These are phyloP conservation scores for Pachypeltis micranthus DNA, from an alignment of 1,140 invertebrate genomes.

Conservation along the genomic window DNA sequence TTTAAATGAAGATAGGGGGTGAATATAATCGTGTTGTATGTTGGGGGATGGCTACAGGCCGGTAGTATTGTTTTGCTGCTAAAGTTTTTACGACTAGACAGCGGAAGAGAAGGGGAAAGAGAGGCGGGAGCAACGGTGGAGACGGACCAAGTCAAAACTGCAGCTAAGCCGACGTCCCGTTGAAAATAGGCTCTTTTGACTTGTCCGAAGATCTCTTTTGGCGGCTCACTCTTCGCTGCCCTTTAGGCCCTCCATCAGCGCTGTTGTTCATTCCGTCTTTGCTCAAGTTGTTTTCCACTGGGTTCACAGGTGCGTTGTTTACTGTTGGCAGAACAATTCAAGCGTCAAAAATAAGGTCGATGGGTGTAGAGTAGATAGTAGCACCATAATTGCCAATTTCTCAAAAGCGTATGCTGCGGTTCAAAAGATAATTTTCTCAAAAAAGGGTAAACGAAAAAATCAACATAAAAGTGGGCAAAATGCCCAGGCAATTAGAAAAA, in stretches of 20 bases:
- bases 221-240: background rate
- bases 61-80: constrained; percentile 1
- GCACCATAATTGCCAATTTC: no score
- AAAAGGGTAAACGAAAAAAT: no score
- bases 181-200: constrained; percentile 15
- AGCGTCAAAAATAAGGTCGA: background rate
- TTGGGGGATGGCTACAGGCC: background rate
- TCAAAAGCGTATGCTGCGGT: no score
- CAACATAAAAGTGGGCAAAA: no score
- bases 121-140: background rate
- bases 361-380: no score
- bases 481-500: no score
- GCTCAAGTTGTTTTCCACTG: constrained; percentile 15
- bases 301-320: background rate
- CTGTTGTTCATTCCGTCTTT: constrained; percentile 17
- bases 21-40: background rate
- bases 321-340: background rate
- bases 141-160: no score
- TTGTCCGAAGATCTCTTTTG: constrained; percentile 2
- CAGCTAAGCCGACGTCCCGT: constrained; percentile 13
- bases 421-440: no score
- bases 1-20: background rate
- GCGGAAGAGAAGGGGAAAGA: background rate
- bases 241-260: constrained; percentile 11
- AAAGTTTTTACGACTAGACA: background rate